Conservation (phyloP, 2,888 invertebrate genomes). For the Parascotia fuliginaria region DNA sequence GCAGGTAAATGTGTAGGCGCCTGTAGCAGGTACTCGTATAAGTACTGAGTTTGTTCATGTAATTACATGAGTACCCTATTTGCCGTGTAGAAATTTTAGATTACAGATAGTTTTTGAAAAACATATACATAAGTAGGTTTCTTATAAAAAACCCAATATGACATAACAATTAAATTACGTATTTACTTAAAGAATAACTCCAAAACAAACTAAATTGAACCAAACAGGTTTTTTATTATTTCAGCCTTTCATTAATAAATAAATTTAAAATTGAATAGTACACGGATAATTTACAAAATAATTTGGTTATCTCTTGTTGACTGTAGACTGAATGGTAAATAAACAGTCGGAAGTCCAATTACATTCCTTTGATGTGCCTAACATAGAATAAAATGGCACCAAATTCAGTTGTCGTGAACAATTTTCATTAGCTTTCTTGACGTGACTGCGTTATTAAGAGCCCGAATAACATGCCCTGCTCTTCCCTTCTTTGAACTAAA, state of each 20-base stretch:
- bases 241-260: background rate
- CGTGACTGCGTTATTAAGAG: conserved; percentile 78
- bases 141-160: too few relatives aligned
- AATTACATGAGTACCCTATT: too few relatives aligned
- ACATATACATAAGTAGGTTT: too few relatives aligned
- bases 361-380: conserved; percentile 65
- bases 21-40: too few relatives aligned
- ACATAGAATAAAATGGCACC: conserved; percentile 67
- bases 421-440: conserved; percentile 79
- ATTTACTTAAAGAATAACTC: too few relatives aligned
- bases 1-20: too few relatives aligned
- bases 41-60: too few relatives aligned
- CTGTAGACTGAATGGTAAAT: conserved; percentile 22
- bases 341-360: conserved; percentile 46
- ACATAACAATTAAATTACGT: too few relatives aligned
- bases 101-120: too few relatives aligned
- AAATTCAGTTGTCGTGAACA: conserved; percentile 76
- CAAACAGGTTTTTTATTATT: too few relatives aligned
- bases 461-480: conserved; percentile 45
- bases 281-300: conserved; percentile 8
- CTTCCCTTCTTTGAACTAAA: conserved; percentile 53
- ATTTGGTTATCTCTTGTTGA: conserved; percentile 19
- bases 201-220: too few relatives aligned
- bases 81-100: too few relatives aligned
- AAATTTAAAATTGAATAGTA: conserved; percentile 1